Percentiles rank a stretch among this genome's conserved stretches.
phyloP scores from a whole-genome alignment of 2,888 invertebrate genomes.

The Barypeithes pellucidus region DNA sequence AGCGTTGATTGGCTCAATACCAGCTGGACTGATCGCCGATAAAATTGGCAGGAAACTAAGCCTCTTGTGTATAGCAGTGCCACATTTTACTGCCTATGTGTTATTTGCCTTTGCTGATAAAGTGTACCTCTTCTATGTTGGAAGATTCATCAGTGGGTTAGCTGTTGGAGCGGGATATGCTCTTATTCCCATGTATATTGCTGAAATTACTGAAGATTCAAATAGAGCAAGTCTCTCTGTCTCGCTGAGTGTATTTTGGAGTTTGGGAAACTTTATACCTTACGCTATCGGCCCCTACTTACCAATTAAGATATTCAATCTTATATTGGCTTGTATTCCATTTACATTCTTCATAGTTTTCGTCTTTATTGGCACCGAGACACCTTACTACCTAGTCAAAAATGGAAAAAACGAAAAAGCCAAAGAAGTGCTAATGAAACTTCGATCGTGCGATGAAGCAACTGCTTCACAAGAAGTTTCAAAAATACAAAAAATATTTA shows the following conservation, averaged over 20 bases:
- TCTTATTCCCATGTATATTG: conserved; percentile 87
- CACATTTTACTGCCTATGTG: conserved; percentile 58
- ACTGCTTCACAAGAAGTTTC: conserved; percentile 71
- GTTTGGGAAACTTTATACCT: conserved; percentile 78
- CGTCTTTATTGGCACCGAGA: conserved; percentile 85
- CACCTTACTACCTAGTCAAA: conserved; percentile 80
- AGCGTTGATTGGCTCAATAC: conserved; percentile 77
- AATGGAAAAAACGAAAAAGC: conserved; percentile 77
- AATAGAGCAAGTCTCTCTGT: conserved; percentile 80
- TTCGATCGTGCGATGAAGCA: conserved; percentile 71
- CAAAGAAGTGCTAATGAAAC: conserved; percentile 71
- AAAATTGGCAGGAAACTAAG: conserved; percentile 80
- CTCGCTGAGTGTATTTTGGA: conserved; percentile 83
- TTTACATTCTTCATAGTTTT: conserved; percentile 71
- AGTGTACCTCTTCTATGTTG: conserved; percentile 64
- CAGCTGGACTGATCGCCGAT: conserved; percentile 78
- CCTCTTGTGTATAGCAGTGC: no score
- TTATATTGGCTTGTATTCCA: conserved; percentile 69
- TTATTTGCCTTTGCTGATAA: conserved; percentile 57
- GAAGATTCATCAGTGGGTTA: conserved; percentile 74
- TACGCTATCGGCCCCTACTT: conserved; percentile 82
- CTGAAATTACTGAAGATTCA: conserved; percentile 85
- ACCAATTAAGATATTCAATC: conserved; percentile 76
- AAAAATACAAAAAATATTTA: conserved; percentile 67
- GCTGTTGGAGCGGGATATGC: conserved; percentile 81